Evolutionary conservation across 2,888 invertebrate genomes (phyloP).

Genomic region (Idaea biselata): DNA sequence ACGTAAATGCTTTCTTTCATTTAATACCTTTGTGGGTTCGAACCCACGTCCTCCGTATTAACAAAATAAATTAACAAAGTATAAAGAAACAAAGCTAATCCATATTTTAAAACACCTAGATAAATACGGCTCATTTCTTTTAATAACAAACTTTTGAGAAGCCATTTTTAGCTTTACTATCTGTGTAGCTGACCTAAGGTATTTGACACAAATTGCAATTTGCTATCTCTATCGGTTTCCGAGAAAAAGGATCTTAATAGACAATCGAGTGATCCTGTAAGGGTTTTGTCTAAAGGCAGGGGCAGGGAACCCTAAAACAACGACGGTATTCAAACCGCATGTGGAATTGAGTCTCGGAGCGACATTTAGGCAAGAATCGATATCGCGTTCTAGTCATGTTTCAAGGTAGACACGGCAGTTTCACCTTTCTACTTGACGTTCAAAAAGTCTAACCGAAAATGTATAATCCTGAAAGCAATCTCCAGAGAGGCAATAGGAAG

Average conservation of each 20-base stretch:
- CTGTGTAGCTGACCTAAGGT: not conserved
- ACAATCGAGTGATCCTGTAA: not conserved
- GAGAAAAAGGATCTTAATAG: not conserved
- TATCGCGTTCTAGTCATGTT: conserved; percentile 17
- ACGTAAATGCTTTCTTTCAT: no score
- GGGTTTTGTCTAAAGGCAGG: not conserved
- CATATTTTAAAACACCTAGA: no score
- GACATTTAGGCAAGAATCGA: conserved; percentile 48
- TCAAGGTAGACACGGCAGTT: conserved; percentile 8
- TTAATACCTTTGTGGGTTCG: no score
- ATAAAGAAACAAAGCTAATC: no score
- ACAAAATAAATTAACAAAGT: no score
- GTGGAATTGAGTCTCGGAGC: conserved; percentile 51
- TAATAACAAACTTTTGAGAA: no score
- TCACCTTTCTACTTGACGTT: conserved; percentile 5
- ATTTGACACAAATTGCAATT: not conserved
- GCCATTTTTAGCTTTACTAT: not conserved
- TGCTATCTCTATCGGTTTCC: not conserved
- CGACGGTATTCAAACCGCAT: conserved; percentile 54
- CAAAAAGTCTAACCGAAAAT: conserved; percentile 46
- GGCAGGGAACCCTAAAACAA: not conserved
- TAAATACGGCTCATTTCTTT: no score
- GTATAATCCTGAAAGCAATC: conserved; percentile 71
- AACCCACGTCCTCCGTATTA: no score
- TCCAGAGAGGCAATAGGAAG: conserved; percentile 69